Conservation (phyloP, 2,888 invertebrate genomes). For the Polyommatus iphigenia region DNA sequence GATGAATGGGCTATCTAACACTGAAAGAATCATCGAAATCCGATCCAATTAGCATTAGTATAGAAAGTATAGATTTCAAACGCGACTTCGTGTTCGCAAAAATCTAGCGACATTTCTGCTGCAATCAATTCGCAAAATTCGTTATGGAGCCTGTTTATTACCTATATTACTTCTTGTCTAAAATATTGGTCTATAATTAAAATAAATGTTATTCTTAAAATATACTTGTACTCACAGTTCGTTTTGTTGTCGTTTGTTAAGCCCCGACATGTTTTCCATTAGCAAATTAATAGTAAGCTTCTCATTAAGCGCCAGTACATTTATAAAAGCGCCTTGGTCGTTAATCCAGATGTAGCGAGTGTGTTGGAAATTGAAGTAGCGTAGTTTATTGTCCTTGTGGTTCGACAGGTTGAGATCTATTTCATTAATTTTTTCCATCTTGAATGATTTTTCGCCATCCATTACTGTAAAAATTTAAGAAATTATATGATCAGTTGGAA, state of each 20-base stretch:
- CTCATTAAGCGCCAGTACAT: conserved; percentile 71
- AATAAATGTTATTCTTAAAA: background rate
- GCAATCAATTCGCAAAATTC: too few relatives aligned
- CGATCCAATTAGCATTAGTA: too few relatives aligned
- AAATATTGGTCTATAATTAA: background rate
- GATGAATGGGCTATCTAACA: too few relatives aligned
- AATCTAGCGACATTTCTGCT: too few relatives aligned
- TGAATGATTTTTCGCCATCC: conserved; percentile 69
- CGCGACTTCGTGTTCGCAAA: too few relatives aligned
- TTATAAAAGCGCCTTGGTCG: conserved; percentile 70
- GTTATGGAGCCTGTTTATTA: too few relatives aligned
- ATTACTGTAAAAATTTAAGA: conserved; percentile 61
- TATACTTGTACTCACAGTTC: conserved; percentile 74
- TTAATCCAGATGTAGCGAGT: conserved; percentile 79
- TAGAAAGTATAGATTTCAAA: too few relatives aligned
- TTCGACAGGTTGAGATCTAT: conserved; percentile 69
- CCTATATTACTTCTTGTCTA: background rate
- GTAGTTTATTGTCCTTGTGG: conserved; percentile 66
- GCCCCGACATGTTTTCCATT: conserved; percentile 75
- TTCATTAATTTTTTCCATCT: conserved; percentile 65
- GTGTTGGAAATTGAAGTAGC: conserved; percentile 79
- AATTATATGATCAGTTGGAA: background rate
- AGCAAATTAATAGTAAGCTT: conserved; percentile 71
- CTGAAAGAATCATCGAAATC: too few relatives aligned
- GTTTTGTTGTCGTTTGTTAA: conserved; percentile 77